Evolutionary conservation across 2,113 vertebrate genomes (phyloP).

Genomic region (Melanotaenia duboulayi): DNA sequence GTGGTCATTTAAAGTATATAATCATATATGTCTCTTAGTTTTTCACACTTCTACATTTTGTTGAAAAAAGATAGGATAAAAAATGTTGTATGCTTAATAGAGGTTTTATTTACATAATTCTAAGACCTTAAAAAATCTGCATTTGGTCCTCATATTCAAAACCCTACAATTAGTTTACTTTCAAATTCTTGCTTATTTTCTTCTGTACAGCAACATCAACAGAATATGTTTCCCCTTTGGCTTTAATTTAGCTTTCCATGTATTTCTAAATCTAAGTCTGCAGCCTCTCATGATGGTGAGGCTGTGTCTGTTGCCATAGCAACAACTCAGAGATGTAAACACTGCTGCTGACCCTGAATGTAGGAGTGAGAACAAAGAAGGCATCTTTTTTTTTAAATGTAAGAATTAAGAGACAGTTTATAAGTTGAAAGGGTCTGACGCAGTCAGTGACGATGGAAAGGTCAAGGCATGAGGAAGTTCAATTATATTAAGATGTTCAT

Average conservation of each 20-base stretch:
- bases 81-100: too few species aligned
- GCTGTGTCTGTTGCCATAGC: slow-evolving; percentile 63
- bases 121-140: too few species aligned
- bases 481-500: background rate
- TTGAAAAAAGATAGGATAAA: too few species aligned
- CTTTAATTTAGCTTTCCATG: slow-evolving; percentile 25
- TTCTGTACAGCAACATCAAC: background rate
- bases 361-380: slow-evolving; percentile 68
- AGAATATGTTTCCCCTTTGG: background rate
- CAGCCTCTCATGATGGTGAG: slow-evolving; percentile 26
- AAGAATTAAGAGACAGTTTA: slow-evolving; percentile 69
- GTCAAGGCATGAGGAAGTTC: background rate
- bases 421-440: slow-evolving; percentile 63
- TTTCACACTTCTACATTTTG: too few species aligned
- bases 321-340: slow-evolving; percentile 72
- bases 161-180: too few species aligned
- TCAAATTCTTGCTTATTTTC: too few species aligned
- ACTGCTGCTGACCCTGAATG: slow-evolving; percentile 39
- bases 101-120: too few species aligned
- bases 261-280: slow-evolving; percentile 38
- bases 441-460: slow-evolving; percentile 52
- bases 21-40: too few species aligned
- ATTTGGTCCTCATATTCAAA: too few species aligned
- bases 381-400: slow-evolving; percentile 52
- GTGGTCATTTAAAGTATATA: too few species aligned